Evolutionary conservation across 2,888 invertebrate genomes (phyloP), one percentile per base, ranked within the genome.

Genomic region (Steinernema carpocapsae): DNA sequence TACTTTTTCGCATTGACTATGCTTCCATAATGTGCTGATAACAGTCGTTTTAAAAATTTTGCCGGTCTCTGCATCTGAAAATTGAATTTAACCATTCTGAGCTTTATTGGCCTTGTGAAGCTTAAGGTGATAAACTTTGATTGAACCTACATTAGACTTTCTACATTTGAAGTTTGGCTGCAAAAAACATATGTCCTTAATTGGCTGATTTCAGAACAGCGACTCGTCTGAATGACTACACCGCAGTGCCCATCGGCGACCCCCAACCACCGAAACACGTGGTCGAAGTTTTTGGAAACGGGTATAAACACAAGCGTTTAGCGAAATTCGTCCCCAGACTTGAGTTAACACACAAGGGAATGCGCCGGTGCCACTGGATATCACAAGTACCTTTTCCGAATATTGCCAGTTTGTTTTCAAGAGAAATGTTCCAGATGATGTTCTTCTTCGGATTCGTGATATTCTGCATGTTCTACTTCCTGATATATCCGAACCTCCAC

Each of bases 401-500:
- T 64, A 12, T 3, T 72, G 72, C 7, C 24, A 48, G 4, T 1
- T 22, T 70, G 22, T 17, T 56, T 72, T 22, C 10, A 42, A 1
- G 19, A 0, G 1, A 64, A 7, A 1, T 6, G 10, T 37, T 76
- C 4, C 77, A 84, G 83, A 83, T 85, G 81, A 70, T 82, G 4
- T 83, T 84, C 76, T 83, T 84, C 77, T 80, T 85, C 72, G 82
- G 82, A 0, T 85, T 85, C 76, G 80, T 82, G 14, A 77, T 81
- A 71, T 85, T 85, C 76, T 82, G 81, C 74, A 76, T 83, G 10
- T 84, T 85, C 78, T 84, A 82, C 75, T 85, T 85, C 74, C 74
- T 84, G 26, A 78, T 84, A 70, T 85, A 85, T 74, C 84, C 85
- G 17, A 85, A 84, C 76, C 73, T 85, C 7, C 84, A 85, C 72